Evolutionary conservation across 2,797 vertebrate species (phyloP).

Genomic region (Borostomias antarcticus): DNA sequence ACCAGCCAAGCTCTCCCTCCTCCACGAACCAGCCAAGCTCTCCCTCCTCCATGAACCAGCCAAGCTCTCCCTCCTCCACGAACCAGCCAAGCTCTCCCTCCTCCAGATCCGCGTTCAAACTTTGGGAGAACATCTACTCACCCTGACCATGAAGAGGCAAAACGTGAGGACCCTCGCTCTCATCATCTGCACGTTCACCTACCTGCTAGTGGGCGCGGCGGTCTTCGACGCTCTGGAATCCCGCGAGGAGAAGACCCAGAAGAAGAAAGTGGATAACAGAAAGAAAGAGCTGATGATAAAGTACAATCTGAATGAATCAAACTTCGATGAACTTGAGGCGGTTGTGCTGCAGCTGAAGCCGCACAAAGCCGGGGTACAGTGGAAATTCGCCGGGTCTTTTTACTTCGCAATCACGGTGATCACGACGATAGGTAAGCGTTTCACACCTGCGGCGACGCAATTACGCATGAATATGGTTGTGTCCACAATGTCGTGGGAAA

Average conservation of each 20-base stretch:
- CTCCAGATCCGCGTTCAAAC: slow-evolving; percentile 71
- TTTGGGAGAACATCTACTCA: slow-evolving; percentile 34
- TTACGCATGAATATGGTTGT: neutral
- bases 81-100: slow-evolving; percentile 80
- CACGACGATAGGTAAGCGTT: slow-evolving; percentile 89
- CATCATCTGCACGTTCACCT: slow-evolving; percentile 91
- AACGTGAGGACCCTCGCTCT: slow-evolving; percentile 91
- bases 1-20: neutral
- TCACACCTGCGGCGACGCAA: neutral
- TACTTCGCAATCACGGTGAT: slow-evolving; percentile 98
- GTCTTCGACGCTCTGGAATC: slow-evolving; percentile 93
- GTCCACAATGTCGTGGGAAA: neutral
- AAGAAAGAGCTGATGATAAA: slow-evolving; percentile 76
- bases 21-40: slow-evolving; percentile 81
- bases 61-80: too few relatives aligned
- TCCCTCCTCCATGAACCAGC: slow-evolving; percentile 72
- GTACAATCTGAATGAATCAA: slow-evolving; percentile 82
- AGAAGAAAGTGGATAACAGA: slow-evolving; percentile 69
- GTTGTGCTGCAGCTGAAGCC: slow-evolving; percentile 91
- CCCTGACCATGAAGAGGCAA: slow-evolving; percentile 90
- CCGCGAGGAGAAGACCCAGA: slow-evolving; percentile 79
- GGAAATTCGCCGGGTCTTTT: slow-evolving; percentile 92
- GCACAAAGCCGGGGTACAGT: slow-evolving; percentile 93
- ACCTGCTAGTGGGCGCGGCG: slow-evolving; percentile 91
- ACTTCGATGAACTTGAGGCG: slow-evolving; percentile 82